Base-by-base conservation (phyloP, 2,888 invertebrate species). In the Kryphioiulus occultus region DNA sequence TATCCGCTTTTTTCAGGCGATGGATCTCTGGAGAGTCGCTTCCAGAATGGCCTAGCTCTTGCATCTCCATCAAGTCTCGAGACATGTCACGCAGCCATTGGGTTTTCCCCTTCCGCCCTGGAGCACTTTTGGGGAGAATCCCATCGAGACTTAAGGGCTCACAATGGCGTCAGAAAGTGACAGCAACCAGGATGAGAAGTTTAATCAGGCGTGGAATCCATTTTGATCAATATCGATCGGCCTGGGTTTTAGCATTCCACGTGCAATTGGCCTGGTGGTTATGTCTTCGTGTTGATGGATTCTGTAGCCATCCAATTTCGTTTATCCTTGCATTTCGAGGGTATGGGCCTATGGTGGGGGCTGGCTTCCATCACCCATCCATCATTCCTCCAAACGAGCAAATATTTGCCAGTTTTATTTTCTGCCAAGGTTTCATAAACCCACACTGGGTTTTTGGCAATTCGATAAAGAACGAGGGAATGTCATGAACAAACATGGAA, bases 121-220 rank as follows among this genome's bases (percentile, higher is more conserved):
- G n/a, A 53, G 53, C 4, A 53, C 53, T 53, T n/a, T 53, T 53
- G 53, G 53, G n/a, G 53, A 17, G 53, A 53, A 53, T 53, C 53
- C 53, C 53, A 53, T 53, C 19, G 53, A 53, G 53, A 53, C 53
- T 53, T 53, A 53, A 53, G 53, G 53, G 53, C 53, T 53, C n/a
- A 53, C 53, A 17, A 19, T n/a, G 53, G 19, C 53, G 53, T 53
- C 53, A 53, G n/a, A 53, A 53, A 53, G 53, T 53, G 53, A 53
- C 53, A 53, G 53, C 53, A 53, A n/a, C 53, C 53, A n/a, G 53
- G 53, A 53, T 53, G 53, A 53, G 53, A 53, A 53, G 53, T 53
- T n/a, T 53, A 53, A 53, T 53, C 53, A 53, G 19, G 53, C 19
- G 19, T 17, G 53, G 53, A 53, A 53, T 19, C 53, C 53, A n/a